Base-by-base conservation (phyloP, 2,888 invertebrate species). In the Octodonta nipae region DNA sequence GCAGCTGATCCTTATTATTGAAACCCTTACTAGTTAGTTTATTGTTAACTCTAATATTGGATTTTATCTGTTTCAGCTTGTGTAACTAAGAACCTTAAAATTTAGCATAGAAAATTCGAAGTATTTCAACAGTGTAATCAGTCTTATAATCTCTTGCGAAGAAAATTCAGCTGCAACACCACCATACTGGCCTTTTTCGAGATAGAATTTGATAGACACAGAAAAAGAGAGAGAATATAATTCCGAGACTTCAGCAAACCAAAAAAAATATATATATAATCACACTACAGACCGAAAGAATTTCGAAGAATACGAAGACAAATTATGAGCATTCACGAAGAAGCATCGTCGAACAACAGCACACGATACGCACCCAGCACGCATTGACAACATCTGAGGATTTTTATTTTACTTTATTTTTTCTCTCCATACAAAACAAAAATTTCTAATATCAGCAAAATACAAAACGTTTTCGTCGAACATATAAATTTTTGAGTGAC, bases 331-430 rank as follows among this genome's bases (percentile, higher is more conserved):
- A 53, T 47, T 50, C n/a, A n/a, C n/a, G n/a, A n/a, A n/a, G n/a
- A n/a, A n/a, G n/a, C n/a, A n/a, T n/a, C n/a, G n/a, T n/a, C n/a
- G n/a, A n/a, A n/a, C n/a, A n/a, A 67, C 67, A 58, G 60, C 60
- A 70, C 62, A 70, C 70, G 70, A 78, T 69, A 70, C 74, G 73
- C 74, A 78, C 74, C 73, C 79, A 80, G 80, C 80, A 78, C 78
- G 78, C 80, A 81, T 80, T 81, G 80, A 80, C 76, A 79, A 80
- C 80, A 80, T 80, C 79, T 79, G 79, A 78, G 78, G 78, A 79
- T 75, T 70, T 72, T 20, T n/a, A n/a, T n/a, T 70, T 69, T 70
- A 49, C 49, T 51, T 54, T 50, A 47, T 50, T 51, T 59, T 61
- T 58, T 55, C 38, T 50, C 58, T 60, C 57, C 54, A 38, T 39